Percentiles rank a stretch among this genome's conserved stretches.
These are phyloP conservation scores for Macaria notata DNA, from an alignment of 2,888 invertebrate species.

Conservation along the genomic window DNA sequence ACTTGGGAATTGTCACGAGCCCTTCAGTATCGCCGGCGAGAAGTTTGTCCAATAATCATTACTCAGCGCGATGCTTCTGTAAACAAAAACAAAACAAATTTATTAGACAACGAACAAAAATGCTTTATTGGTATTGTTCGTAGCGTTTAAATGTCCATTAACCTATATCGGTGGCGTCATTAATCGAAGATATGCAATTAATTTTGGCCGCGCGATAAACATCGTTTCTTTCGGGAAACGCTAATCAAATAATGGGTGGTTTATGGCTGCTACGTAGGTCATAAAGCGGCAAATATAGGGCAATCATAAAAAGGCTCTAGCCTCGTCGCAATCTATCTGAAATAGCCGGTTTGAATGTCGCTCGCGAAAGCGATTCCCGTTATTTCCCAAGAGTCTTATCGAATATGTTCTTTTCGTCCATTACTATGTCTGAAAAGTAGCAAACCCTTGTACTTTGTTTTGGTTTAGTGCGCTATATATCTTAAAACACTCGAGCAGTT, in stretches of 20 bases:
- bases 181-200: constrained; percentile 32
- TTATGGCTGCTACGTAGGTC: constrained; percentile 44
- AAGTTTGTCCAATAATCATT: constrained; percentile 40
- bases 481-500: background rate
- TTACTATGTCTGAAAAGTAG: constrained; percentile 22
- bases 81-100: constrained; percentile 21
- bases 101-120: constrained; percentile 22
- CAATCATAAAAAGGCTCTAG: constrained; percentile 49
- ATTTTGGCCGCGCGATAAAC: constrained; percentile 28
- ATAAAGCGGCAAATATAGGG: constrained; percentile 48
- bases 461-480: background rate
- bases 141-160: constrained; percentile 26
- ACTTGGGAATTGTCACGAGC: constrained; percentile 62
- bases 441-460: constrained; percentile 22
- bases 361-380: constrained; percentile 57
- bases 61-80: constrained; percentile 26
- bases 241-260: constrained; percentile 49
- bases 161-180: constrained; percentile 26
- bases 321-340: constrained; percentile 47
- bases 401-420: constrained; percentile 33
- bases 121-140: constrained; percentile 4
- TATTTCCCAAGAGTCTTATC: constrained; percentile 56
- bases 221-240: constrained; percentile 30
- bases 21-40: constrained; percentile 10
- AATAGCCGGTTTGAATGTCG: constrained; percentile 53